These are phyloP conservation scores for Ctenoplectra terminalis DNA, from an alignment of 1,140 invertebrate species.

Conservation along the genomic window DNA sequence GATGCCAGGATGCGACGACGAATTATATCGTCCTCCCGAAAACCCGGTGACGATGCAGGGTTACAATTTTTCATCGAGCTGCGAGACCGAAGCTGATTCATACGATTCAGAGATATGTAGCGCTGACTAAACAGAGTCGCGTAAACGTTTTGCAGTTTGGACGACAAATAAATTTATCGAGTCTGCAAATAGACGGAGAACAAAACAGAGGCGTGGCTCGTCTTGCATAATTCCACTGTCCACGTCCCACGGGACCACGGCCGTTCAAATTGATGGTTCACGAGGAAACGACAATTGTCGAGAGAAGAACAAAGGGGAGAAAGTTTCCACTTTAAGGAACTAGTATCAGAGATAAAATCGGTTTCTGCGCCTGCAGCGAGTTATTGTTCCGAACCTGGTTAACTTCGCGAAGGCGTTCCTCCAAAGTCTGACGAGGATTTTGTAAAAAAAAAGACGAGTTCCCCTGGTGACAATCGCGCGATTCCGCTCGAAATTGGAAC, in stretches of 20 bases:
- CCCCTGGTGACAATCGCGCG: background rate
- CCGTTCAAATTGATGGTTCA: background rate
- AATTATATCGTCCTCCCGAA: background rate
- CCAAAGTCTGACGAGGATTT: no score
- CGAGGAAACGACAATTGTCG: background rate
- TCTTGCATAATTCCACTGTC: conserved; percentile 13
- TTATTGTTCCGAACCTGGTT: background rate
- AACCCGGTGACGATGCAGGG: background rate
- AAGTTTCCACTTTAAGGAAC: conserved; percentile 17
- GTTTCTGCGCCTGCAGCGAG: background rate
- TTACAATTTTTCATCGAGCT: background rate
- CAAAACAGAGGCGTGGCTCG: conserved; percentile 2
- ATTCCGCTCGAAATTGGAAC: conserved; percentile 16
- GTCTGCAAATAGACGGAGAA: conserved; percentile 32
- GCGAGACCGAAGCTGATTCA: conserved; percentile 25
- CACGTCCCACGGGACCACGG: conserved; percentile 2
- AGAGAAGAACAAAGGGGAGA: conserved; percentile 38
- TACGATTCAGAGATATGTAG: background rate
- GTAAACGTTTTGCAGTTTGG: conserved; percentile 21
- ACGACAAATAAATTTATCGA: conserved; percentile 39
- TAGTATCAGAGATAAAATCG: conserved; percentile 8
- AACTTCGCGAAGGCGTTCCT: background rate
- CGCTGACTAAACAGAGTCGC: background rate
- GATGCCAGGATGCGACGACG: background rate
- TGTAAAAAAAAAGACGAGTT: no score